Conservation (phyloP, 2,113 vertebrate genomes). For the Myiopsitta monachus region DNA sequence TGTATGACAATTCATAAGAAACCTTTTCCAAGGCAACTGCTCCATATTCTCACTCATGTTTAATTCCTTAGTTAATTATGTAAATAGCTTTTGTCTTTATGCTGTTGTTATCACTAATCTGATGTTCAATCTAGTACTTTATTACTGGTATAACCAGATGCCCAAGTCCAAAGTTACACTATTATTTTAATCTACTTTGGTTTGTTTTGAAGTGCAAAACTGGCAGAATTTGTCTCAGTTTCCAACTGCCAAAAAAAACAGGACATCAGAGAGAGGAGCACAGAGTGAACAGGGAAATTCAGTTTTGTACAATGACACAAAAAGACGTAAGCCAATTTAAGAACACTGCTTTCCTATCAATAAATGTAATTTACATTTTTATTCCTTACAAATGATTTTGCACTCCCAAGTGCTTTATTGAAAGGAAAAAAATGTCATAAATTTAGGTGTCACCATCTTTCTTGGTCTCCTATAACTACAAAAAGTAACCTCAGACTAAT, state of each 20-base stretch:
- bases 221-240: not conserved
- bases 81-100: not conserved
- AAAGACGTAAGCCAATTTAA: not conserved
- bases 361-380: not conserved
- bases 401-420: not conserved
- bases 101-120: not conserved
- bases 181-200: not conserved
- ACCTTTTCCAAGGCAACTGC: not conserved
- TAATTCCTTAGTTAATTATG: not conserved
- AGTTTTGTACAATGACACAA: not conserved
- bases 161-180: not conserved
- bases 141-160: not conserved
- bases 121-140: not conserved
- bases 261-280: not conserved
- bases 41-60: not conserved
- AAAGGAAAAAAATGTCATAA: not conserved
- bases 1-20: not conserved
- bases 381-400: not conserved
- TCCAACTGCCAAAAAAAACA: not conserved
- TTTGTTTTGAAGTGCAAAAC: not conserved
- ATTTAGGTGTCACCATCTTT: not conserved
- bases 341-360: not conserved
- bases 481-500: not conserved
- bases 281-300: not conserved
- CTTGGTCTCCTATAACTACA: not conserved